Base-by-base conservation (phyloP, 1,140 invertebrate genomes). In the Papilio polyxenes region DNA sequence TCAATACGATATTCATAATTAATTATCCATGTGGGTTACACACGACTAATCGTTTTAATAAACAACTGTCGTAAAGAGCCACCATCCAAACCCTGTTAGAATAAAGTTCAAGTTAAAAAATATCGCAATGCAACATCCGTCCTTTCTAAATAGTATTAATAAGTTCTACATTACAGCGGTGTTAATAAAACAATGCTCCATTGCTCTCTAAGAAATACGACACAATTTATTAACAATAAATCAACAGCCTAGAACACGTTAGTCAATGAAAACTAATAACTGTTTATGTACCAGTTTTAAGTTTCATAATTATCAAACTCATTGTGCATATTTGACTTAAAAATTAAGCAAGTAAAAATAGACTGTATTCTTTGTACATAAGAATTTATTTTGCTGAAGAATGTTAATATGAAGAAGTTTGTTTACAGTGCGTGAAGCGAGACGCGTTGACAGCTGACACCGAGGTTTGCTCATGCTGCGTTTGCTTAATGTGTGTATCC, bases 401-500 rank as follows among this genome's bases (percentile, higher is more conserved):
- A 23, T 0, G 10, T 20, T 65, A 65, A 9, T n/a, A 59, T n/a
- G 62, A 31, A 11, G 62, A 56, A 17, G 20, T 20, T 62, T 65
- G 62, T 65, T 65, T 65, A 65, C 62, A 65, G 23, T 65, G 62
- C 62, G 62, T 65, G 62, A 65, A 65, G 62, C 62, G 62, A 65
- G 62, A 65, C 62, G 23, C 20, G 62, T 65, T 65, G 62, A 65
- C 62, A 65, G 62, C 62, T 65, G 62, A 65, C 62, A 65, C 62
- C 62, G 62, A 20, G 62, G 62, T 65, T 65, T 65, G 62, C 23
- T 11, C 62, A 65, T 11, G 59, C 59, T 65, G 62, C 62, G 62
- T 65, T 65, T 65, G 62, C 62, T 65, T 23, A 65, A 15, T 6
- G 13, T 17, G 51, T 4, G 51, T 53, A 17, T 53, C 15, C 51